phyloP scores from a whole-genome alignment of 35 echinoderm and acorn worm genomes.

The Strongylocentrotus purpuratus region DNA sequence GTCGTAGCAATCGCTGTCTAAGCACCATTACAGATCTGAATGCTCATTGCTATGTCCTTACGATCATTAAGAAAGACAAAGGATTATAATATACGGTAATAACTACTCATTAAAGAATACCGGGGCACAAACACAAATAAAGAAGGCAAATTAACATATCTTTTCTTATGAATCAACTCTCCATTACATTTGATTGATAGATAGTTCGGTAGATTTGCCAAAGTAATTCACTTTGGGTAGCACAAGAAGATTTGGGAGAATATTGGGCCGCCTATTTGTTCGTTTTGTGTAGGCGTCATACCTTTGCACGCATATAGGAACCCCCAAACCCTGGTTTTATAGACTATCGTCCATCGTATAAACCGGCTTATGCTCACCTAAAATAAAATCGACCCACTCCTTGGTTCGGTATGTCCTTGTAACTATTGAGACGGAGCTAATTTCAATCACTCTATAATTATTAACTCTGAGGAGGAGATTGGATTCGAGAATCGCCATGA shows the following conservation, averaged over 20 bases:
- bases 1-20: too few species aligned
- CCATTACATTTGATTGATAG: not conserved
- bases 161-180: not conserved
- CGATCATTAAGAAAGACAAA: too few species aligned
- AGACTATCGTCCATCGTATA: not conserved
- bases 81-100: too few species aligned
- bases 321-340: not conserved
- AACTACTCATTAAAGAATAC: too few species aligned
- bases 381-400: not conserved
- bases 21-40: too few species aligned
- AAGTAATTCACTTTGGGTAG: not conserved
- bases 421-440: not conserved
- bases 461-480: not conserved
- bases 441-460: constrained; percentile 19
- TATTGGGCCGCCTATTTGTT: not conserved
- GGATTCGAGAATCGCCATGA: not conserved
- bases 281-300: not conserved
- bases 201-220: not conserved
- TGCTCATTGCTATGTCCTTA: too few species aligned
- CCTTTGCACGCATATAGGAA: not conserved
- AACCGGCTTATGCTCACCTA: not conserved
- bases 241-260: not conserved
- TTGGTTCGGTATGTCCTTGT: not conserved
- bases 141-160: not conserved
- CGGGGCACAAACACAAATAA: not conserved